Base-by-base conservation (phyloP, 2,888 invertebrate genomes). In the Meloe dianella region DNA sequence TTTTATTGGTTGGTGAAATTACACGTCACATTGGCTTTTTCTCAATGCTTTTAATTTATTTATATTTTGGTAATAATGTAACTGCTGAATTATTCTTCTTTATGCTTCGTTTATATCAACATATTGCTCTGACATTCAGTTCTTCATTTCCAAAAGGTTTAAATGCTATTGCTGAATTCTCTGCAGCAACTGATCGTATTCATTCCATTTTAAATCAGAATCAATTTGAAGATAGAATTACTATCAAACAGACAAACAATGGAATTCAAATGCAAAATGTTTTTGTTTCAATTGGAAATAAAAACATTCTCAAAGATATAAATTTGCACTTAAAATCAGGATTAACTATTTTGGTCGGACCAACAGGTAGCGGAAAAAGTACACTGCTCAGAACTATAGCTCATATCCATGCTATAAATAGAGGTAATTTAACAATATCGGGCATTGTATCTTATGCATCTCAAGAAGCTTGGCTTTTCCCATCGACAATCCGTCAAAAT, bases 401-500 rank as follows among this genome's bases (percentile, higher is more conserved):
- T 27, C 78, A 73, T 3, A 84, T 84, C 68, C 66, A 83, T 20
- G 71, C 78, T 0, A 27, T 80, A 8, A 79, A 78, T 0, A 79
- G 80, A 12, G 84, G 84, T 0, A 72, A 59, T 0, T 61, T 82
- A 0, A 68, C 29, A 14, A 80, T 87, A 1, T 88, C 30, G 86
- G 88, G 85, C 30, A 73, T 68, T 7, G 68, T 83, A n/a, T 82
- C 82, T 0, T 90, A 89, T 74, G 85, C 87, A 1, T 83, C 87
- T 7, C 88, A 89, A 74, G 82, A 88, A 71, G 85, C 89, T 1
- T 90, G 89, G 89, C 69, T 85, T 38, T 85, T 84, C 71, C 82
- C 82, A 5, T 83, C 83, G 17, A 86, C 86, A 60, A 86, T 94
- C 0, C 85, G 90, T 35, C 91, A 92, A 73, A 94, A 94, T 47